phyloP scores from a whole-genome alignment of 1,140 invertebrate species.

The Saxidomus purpurata region DNA sequence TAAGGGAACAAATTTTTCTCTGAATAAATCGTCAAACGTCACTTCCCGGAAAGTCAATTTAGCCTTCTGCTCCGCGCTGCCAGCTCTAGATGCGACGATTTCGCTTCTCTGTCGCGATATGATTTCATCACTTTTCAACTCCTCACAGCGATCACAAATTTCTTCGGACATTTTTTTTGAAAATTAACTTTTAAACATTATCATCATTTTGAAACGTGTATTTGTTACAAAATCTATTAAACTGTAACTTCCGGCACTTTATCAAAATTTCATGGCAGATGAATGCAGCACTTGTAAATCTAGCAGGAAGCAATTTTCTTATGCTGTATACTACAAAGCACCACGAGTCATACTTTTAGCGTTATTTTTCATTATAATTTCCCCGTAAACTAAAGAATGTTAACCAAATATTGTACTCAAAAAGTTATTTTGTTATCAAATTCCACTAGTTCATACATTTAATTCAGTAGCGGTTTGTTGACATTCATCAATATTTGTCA shows the following conservation, averaged over 20 bases:
- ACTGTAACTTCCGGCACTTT: too few relatives aligned
- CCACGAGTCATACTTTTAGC: too few relatives aligned
- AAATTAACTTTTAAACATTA: background rate
- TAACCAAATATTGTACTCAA: background rate
- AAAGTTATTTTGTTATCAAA: slow-evolving; percentile 11
- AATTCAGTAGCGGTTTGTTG: slow-evolving; percentile 7
- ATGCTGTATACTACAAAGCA: too few relatives aligned
- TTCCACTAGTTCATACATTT: background rate
- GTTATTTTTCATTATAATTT: background rate
- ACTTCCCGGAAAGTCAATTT: background rate
- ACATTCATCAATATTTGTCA: slow-evolving; percentile 15
- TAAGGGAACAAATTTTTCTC: slow-evolving; percentile 46
- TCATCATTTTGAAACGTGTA: background rate
- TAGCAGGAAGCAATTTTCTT: too few relatives aligned
- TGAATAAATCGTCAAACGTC: slow-evolving; percentile 59
- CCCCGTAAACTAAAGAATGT: background rate
- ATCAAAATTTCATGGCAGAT: background rate
- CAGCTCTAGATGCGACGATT: background rate
- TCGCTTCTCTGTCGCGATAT: slow-evolving; percentile 31
- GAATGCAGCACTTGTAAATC: too few relatives aligned
- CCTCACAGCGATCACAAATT: background rate
- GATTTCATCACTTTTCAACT: background rate
- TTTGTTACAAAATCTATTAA: background rate
- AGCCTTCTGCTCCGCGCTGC: background rate
- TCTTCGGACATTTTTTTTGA: background rate